Base-by-base conservation (phyloP, 2,113 vertebrate species). In the Microtus pennsylvanicus region DNA sequence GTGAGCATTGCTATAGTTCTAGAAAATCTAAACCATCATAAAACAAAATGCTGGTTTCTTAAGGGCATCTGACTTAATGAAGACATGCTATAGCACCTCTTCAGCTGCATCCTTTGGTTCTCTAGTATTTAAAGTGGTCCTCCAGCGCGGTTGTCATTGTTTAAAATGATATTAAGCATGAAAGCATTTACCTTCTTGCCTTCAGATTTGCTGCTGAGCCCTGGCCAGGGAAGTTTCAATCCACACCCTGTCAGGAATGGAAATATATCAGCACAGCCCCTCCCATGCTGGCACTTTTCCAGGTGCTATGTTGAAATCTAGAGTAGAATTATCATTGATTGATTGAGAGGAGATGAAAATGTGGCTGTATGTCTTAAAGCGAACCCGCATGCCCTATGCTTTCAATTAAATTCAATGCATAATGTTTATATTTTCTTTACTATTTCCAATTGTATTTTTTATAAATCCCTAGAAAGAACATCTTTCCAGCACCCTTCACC, bases 111-210 rank as follows among this genome's bases (percentile, higher is more conserved):
- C n/a, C 42, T 77, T 85, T 83, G 58, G 17, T 10, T 76, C 95
- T 72, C 35, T 86, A 38, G 61, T 28, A 13, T 52, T 95, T 91
- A 78, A 92, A 91, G 35, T 52, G 55, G 74, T 65, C 81, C 95
- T 42, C 30, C 70, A 77, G 63, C 19, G 19, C 16, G 47, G 61
- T 58, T 11, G 22, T 89, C 42, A 28, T 72, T 69, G 21, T 65
- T 81, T 61, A 91, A 92, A 95, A 91, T 63, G 0, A 38, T 45
- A 78, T 35, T 78, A 88, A 58, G n/a, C 42, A 90, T 45, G 45
- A 7, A 3, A 74, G 17, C n/a, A 45, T 93, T 98, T 98, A 98
- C 96, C 96, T 98, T 96, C 80, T 95, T 83, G 90, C 74, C 93
- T 95, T 94, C 94, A 69, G 94, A 96, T 94, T 17, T 94, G 94